phyloP scores from a whole-genome alignment of 2,797 vertebrate genomes.

The Phataginus tricuspis region DNA sequence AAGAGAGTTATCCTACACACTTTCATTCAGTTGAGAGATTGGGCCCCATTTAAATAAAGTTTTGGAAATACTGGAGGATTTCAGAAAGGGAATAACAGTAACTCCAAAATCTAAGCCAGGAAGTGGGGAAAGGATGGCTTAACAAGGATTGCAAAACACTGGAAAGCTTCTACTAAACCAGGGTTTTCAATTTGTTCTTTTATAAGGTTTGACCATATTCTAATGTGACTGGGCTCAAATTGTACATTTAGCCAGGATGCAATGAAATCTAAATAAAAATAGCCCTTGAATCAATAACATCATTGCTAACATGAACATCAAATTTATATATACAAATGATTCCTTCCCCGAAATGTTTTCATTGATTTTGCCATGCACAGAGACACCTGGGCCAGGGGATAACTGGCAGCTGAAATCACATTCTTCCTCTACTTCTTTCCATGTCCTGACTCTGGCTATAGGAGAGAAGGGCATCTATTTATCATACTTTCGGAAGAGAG shows the following conservation, averaged over 20 bases:
- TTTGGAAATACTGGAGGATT: background rate
- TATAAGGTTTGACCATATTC: background rate
- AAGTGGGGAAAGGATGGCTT: background rate
- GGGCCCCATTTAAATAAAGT: background rate
- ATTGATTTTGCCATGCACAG: background rate
- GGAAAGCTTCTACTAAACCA: background rate
- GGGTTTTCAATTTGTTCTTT: background rate
- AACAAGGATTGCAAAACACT: background rate
- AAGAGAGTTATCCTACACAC: background rate
- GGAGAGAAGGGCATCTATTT: background rate
- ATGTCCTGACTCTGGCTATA: background rate
- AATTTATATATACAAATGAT: background rate
- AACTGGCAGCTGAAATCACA: background rate
- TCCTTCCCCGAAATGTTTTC: background rate
- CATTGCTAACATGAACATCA: background rate
- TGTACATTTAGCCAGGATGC: background rate
- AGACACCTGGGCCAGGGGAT: background rate
- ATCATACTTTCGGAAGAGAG: background rate
- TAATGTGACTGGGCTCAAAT: background rate
- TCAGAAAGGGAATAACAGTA: background rate
- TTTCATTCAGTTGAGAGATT: background rate
- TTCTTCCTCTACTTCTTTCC: background rate
- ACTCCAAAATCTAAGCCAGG: background rate
- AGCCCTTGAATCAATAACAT: background rate
- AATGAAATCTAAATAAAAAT: background rate